Evolutionary conservation across 1,140 invertebrate species (phyloP).

Genomic region (Drosophila saltans): DNA sequence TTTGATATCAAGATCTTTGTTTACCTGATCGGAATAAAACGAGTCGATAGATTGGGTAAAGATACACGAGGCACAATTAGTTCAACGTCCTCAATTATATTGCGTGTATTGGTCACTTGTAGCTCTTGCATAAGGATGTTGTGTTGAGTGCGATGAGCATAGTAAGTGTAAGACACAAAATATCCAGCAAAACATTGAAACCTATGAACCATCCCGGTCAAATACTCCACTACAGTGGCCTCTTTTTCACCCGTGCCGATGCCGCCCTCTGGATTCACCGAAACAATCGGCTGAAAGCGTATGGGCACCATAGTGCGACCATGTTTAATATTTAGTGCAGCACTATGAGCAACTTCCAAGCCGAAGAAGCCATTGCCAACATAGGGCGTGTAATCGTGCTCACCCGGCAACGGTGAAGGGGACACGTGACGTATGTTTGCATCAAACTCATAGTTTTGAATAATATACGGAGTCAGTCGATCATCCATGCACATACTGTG

Average conservation of each 20-base stretch:
- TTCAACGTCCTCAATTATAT: conserved; percentile 84
- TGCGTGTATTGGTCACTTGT: conserved; percentile 89
- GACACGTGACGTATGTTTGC: conserved; percentile 87
- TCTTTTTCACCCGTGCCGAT: conserved; percentile 83
- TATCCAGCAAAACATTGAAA: conserved; percentile 88
- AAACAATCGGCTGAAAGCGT: conserved; percentile 89
- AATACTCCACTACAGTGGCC: conserved; percentile 87
- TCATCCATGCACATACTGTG: conserved; percentile 87
- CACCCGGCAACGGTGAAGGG: conserved; percentile 82
- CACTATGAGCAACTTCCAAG: conserved; percentile 86
- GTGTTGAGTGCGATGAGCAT: conserved; percentile 91
- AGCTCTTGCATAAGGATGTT: conserved; percentile 92
- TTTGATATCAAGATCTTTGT: not conserved
- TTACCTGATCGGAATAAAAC: conserved; percentile 57
- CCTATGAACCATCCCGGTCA: conserved; percentile 87
- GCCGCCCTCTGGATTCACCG: conserved; percentile 83
- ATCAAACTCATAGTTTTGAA: conserved; percentile 87
- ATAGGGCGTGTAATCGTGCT: conserved; percentile 88
- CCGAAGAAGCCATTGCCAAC: conserved; percentile 92
- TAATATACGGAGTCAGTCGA: conserved; percentile 86
- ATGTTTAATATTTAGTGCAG: conserved; percentile 88
- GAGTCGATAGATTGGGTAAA: conserved; percentile 58
- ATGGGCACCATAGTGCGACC: conserved; percentile 89
- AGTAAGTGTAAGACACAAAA: conserved; percentile 88
- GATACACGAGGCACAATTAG: conserved; percentile 83